Base-by-base conservation (phyloP, 2,888 invertebrate species). In the Bimastos eiseni region DNA sequence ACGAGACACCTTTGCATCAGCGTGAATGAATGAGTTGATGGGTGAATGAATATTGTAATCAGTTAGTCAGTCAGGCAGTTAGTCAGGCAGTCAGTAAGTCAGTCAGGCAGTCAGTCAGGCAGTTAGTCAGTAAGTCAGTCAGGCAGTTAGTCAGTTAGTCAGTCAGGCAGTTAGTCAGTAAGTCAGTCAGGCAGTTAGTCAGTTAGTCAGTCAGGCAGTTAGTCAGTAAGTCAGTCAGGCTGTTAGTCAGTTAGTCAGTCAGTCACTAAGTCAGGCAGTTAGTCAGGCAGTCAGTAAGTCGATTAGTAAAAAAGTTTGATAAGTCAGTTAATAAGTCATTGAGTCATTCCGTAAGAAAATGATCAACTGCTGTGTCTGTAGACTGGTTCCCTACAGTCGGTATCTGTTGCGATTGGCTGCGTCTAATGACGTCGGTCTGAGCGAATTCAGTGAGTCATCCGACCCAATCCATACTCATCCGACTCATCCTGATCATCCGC, bases 381-480 rank as follows among this genome's bases (percentile, higher is more conserved):
- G 97, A 89, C 96, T 99, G 88, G 97, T 97, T 93, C 98, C 99
- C 0, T 97, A 97, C 94, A 98, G 98, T 0, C 96, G 96, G 0
- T 99, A 99, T 95, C 97, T 97, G 94, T 98, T 99, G 95, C 96
- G 98, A 90, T 98, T 99, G 93, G 97, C 98, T 95, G 98, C 98
- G 0, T 98, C 97, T 30, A 99, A 99, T 94, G 99, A 99, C 94
- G 97, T 98, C 91, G 98, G 98, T 0, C 97, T 97, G 0, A 98
- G 98, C 93, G 96, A 97, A 2, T 99, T 97, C 96, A 99, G 99
- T 94, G 96, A 91, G 6, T 92, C 93, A 30, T 94, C 95, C 11
- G 92, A 93, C 89, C 93, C 93, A 90, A 93, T 93, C 11, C 93
- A 91, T 37, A 95, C 95, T 13, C 90, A 93, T 90, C 93, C 93